Conservation (phyloP, 2,888 invertebrate species). For the Lithophane semibrunnea region DNA sequence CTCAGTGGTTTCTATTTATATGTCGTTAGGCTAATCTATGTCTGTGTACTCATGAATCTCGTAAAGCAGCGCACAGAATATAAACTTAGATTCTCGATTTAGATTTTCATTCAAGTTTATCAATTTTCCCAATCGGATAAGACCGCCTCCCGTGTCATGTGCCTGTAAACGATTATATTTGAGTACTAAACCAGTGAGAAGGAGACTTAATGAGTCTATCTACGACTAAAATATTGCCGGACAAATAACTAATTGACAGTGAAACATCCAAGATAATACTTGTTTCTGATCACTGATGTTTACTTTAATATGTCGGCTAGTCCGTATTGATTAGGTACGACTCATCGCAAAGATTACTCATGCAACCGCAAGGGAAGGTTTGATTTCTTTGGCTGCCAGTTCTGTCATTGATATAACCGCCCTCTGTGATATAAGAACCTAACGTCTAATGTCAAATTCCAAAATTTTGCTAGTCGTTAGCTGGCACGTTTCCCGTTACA, state of each 20-base stretch:
- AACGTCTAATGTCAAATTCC: constrained; percentile 18
- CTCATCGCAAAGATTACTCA: constrained; percentile 28
- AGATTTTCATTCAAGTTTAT: constrained; percentile 66
- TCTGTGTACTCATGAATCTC: constrained; percentile 62
- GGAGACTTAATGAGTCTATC: constrained; percentile 58
- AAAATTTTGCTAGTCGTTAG: constrained; percentile 31
- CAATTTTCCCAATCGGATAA: constrained; percentile 62
- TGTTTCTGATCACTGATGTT: constrained; percentile 56
- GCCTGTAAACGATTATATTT: constrained; percentile 59
- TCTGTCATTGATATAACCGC: constrained; percentile 2
- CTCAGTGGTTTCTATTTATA: constrained; percentile 65
- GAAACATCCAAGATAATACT: constrained; percentile 63
- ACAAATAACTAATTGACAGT: constrained; percentile 65
- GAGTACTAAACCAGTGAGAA: constrained; percentile 53
- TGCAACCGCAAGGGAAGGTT: constrained; percentile 1
- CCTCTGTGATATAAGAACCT: background rate
- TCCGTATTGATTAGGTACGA: constrained; percentile 55
- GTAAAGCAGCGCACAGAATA: constrained; percentile 58
- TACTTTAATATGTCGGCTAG: constrained; percentile 57
- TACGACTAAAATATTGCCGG: constrained; percentile 42
- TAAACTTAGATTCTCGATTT: constrained; percentile 63
- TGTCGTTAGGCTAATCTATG: constrained; percentile 63
- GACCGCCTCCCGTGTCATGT: constrained; percentile 52
- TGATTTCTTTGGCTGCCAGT: constrained; percentile 2
- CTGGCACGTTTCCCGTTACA: constrained; percentile 49